phyloP scores from a whole-genome alignment of 2,888 invertebrate species.

The Acrobasis suavella region DNA sequence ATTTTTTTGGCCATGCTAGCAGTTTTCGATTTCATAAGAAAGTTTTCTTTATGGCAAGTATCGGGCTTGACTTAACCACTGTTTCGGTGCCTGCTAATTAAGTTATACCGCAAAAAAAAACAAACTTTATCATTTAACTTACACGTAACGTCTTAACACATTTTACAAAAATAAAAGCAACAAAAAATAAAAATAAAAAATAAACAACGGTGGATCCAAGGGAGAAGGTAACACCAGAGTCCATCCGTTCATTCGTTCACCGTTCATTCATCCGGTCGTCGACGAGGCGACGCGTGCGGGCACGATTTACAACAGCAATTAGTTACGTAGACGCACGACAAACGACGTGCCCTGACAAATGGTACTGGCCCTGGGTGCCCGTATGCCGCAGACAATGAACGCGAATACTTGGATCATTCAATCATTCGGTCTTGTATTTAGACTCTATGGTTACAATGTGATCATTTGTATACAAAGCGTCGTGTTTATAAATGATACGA shows the following conservation, averaged over 20 bases:
- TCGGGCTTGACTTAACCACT: no score
- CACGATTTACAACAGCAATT: conserved; percentile 75
- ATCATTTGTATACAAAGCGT: conserved; percentile 30
- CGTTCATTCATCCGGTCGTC: conserved; percentile 34
- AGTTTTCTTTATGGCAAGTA: no score
- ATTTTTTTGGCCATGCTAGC: no score
- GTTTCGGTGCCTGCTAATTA: no score
- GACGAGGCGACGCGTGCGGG: conserved; percentile 53
- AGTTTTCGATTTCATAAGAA: no score
- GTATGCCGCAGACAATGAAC: conserved; percentile 62
- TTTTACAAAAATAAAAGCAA: no score
- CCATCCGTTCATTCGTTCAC: conserved; percentile 34
- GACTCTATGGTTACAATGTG: conserved; percentile 28
- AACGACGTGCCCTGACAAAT: conserved; percentile 70
- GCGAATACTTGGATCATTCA: conserved; percentile 54
- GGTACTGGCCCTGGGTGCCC: conserved; percentile 50
- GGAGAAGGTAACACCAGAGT: background rate
- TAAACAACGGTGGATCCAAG: background rate
- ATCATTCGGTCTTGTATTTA: conserved; percentile 59
- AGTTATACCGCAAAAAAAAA: no score
- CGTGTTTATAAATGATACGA: conserved; percentile 18
- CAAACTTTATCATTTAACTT: no score
- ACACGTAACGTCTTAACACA: background rate
- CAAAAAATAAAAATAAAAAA: background rate
- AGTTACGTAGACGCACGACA: conserved; percentile 73